Conservation (phyloP, 2,888 invertebrate species). For the Nemapogon koenigi region DNA sequence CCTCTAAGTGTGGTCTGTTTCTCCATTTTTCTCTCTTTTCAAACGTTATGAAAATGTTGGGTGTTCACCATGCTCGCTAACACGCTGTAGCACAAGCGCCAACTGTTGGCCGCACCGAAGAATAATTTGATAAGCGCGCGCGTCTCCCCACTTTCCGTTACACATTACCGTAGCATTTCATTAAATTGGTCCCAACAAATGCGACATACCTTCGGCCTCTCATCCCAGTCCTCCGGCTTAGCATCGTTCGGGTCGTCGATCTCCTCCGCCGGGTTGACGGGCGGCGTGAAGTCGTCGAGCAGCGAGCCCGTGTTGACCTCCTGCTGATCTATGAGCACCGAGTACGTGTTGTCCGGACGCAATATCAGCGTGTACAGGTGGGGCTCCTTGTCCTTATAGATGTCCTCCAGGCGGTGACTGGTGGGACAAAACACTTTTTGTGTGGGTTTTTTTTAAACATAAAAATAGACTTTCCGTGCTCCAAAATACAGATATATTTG, state of each 20-base stretch:
- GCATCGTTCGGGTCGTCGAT: constrained; percentile 89
- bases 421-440: constrained; percentile 7
- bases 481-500: too few species aligned
- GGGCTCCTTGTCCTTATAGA: constrained; percentile 91
- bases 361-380: constrained; percentile 97
- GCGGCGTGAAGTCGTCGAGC: constrained; percentile 87
- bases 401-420: constrained; percentile 80
- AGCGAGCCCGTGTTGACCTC: constrained; percentile 86
- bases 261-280: constrained; percentile 94
- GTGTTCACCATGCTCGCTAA: too few species aligned
- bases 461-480: too few species aligned
- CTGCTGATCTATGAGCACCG: constrained; percentile 85
- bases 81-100: too few species aligned
- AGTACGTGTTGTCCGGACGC: constrained; percentile 95
- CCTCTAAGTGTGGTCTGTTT: too few species aligned
- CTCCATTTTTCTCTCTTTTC: too few species aligned
- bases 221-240: constrained; percentile 96
- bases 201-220: constrained; percentile 76
- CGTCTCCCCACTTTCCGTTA: too few species aligned
- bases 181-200: too few species aligned
- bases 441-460: background rate
- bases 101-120: too few species aligned
- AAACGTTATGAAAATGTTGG: too few species aligned
- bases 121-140: too few species aligned
- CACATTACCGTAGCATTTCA: too few species aligned